A percentile compares a stretch with the other conserved stretches of the same genome.
Conservation (phyloP, 1,140 invertebrate species). For the Polypedilum vanderplanki region DNA sequence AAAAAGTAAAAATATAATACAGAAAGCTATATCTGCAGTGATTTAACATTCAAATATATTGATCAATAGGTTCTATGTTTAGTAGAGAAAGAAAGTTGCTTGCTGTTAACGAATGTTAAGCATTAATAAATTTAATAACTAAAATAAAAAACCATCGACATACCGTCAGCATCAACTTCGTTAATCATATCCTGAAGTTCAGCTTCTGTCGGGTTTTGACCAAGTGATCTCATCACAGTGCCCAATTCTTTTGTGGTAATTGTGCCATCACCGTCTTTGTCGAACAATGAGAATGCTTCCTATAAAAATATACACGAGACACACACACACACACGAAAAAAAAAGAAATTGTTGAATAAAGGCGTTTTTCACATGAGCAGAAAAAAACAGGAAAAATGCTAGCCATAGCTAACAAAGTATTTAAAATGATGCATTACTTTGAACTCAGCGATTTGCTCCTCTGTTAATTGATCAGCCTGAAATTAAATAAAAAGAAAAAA, state of each 20-base stretch:
- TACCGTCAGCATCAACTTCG: constrained; percentile 99
- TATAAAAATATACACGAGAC: background rate
- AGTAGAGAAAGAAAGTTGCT: too few relatives aligned
- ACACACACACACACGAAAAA: background rate
- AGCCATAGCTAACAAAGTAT: background rate
- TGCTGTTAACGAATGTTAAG: too few relatives aligned
- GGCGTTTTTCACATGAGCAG: background rate
- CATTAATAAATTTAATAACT: background rate
- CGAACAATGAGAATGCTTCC: constrained; percentile 97
- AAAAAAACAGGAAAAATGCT: constrained; percentile 10
- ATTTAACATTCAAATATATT: too few relatives aligned
- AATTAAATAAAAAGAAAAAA: constrained; percentile 35
- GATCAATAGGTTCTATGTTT: too few relatives aligned
- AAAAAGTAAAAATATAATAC: too few relatives aligned
- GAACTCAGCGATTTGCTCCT: constrained; percentile 98
- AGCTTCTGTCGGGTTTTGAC: constrained; percentile 98
- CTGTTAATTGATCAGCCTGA: constrained; percentile 94
- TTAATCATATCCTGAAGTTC: constrained; percentile 99
- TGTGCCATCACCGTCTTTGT: constrained; percentile 99
- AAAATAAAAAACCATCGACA: constrained; percentile 36
- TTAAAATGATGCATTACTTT: constrained; percentile 50
- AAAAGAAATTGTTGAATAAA: background rate
- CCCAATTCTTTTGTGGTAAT: constrained; percentile 99
- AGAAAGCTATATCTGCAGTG: too few relatives aligned
- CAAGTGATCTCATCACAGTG: constrained; percentile 96